Evolutionary conservation across 2,888 invertebrate species (phyloP).

Genomic region (Apamea sordens): DNA sequence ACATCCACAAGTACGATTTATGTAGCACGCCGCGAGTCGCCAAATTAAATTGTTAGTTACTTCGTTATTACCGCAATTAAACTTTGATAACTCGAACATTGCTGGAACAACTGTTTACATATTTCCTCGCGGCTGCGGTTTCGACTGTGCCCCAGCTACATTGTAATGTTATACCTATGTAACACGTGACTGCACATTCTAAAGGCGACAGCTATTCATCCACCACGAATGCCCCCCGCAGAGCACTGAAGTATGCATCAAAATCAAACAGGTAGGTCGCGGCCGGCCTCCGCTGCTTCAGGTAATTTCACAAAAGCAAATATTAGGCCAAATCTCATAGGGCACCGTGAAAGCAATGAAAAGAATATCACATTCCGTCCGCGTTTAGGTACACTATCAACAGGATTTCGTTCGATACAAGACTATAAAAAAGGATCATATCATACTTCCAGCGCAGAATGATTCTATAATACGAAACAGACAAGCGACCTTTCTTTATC

Average conservation of each 20-base stretch:
- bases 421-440: slow-evolving; percentile 84
- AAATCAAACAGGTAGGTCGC: slow-evolving; percentile 87
- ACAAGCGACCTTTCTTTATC: slow-evolving; percentile 89
- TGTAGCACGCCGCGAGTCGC: slow-evolving; percentile 81
- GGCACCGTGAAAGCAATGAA: slow-evolving; percentile 82
- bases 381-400: slow-evolving; percentile 75
- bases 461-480: slow-evolving; percentile 85
- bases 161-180: slow-evolving; percentile 64
- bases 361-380: slow-evolving; percentile 80
- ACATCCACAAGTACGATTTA: slow-evolving; percentile 89
- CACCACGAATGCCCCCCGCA: slow-evolving; percentile 72
- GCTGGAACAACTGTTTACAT: slow-evolving; percentile 69
- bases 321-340: slow-evolving; percentile 86
- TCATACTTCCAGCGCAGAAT: slow-evolving; percentile 83
- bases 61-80: slow-evolving; percentile 87
- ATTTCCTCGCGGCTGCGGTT: slow-evolving; percentile 44
- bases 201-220: slow-evolving; percentile 76
- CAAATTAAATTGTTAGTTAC: slow-evolving; percentile 88
- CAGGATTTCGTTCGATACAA: slow-evolving; percentile 77
- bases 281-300: slow-evolving; percentile 78
- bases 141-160: slow-evolving; percentile 40
- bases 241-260: slow-evolving; percentile 88
- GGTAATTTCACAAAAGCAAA: slow-evolving; percentile 88
- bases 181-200: slow-evolving; percentile 62
- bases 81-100: slow-evolving; percentile 83